phyloP scores from a whole-genome alignment of 2,888 invertebrate genomes.

The Zhuqinia jingwanae region DNA sequence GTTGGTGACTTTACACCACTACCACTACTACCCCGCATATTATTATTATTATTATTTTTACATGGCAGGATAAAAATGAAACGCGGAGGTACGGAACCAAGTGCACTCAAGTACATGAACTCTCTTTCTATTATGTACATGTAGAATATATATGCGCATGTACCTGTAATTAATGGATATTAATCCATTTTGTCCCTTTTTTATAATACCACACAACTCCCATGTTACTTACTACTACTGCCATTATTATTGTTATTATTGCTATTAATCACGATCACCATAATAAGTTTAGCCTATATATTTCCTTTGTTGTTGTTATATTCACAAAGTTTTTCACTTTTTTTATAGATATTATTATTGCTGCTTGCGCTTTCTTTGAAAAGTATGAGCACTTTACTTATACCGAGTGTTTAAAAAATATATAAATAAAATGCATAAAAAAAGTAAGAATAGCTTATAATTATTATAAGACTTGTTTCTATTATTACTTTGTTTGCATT shows the following conservation, averaged over 20 bases:
- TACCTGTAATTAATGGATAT: conserved; percentile 52
- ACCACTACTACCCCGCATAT: neutral
- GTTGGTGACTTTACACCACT: conserved; percentile 7
- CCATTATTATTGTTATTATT: conserved; percentile 21
- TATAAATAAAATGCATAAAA: conserved; percentile 20
- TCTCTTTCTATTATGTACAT: too few relatives aligned
- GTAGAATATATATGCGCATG: neutral
- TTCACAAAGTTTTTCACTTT: conserved; percentile 8
- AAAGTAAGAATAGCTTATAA: too few relatives aligned
- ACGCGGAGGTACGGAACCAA: neutral
- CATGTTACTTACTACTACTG: neutral
- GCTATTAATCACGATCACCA: conserved; percentile 39
- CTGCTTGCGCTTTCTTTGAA: neutral
- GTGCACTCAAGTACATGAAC: too few relatives aligned
- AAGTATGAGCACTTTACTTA: neutral
- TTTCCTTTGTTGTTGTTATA: conserved; percentile 20
- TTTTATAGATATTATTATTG: conserved; percentile 3
- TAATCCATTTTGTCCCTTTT: conserved; percentile 26
- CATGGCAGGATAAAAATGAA: conserved; percentile 16
- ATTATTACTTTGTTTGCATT: conserved; percentile 6
- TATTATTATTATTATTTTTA: neutral
- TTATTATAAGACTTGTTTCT: conserved; percentile 32
- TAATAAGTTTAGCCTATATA: conserved; percentile 45
- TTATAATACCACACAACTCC: conserved; percentile 2
- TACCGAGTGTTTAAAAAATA: neutral